Base-by-base conservation (phyloP, 30 jellyfish, hydroid and myxozoan species). In the Euphysa ruthae region DNA sequence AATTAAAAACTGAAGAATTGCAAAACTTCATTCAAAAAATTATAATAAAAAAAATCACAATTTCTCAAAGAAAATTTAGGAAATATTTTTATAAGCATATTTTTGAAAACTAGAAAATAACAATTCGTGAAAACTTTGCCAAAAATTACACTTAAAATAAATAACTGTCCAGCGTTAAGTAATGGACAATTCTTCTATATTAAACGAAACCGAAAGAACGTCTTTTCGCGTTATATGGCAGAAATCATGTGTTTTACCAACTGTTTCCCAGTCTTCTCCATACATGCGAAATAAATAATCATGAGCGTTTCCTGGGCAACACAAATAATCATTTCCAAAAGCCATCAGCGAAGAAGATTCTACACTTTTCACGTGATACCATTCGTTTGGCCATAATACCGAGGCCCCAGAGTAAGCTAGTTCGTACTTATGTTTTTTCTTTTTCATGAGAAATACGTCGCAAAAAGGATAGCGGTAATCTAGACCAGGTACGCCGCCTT, bases 381-480 rank as follows among this genome's bases (percentile, higher is more conserved):
- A 46, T 46, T 46, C 60, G 22, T 46, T 46, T 46, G 60, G 60
- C 60, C 60, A 46, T 16, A 46, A 28, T 16, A 4, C 22, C 22
- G 18, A 16, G 8, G 60, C 60, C 18, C 28, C 18, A 4, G 60
- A 8, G 6, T 28, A 3, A 4, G 60, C 2, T 25, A 46, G 60
- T 8, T 2, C 60, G 22, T 46, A 46, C 10, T 10, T 46, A 46
- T 25, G 22, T 4, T 46, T 46, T 46, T 2, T 8, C 22, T 8
- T 46, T 10, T 46, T 25, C 60, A 46, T 46, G 22, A 46, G 4
- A 28, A 46, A 46, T 46, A 46, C 22, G 22, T 46, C 60, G 22
- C 60, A 46, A 46, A 46, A 46, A 4, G 60, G 60, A 46, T 46
- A 46, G 2, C 60, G 60, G 22, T 46, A 46, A 46, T 46, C 60